Evolutionary conservation across 1,140 invertebrate genomes (phyloP), one percentile per base, ranked within the genome.

Genomic region (Drosophila leontia): DNA sequence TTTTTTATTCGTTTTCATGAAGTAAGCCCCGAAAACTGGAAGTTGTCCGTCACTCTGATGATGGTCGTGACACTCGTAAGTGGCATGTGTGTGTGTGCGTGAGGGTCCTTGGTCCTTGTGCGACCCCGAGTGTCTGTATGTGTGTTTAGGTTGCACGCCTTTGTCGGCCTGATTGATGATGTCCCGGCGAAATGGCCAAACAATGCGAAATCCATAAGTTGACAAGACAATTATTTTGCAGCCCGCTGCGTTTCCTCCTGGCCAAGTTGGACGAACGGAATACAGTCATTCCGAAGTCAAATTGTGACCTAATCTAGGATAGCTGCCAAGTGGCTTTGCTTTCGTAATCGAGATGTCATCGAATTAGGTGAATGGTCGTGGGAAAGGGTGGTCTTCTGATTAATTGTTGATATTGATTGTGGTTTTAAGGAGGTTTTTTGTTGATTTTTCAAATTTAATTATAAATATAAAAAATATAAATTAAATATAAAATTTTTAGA

Each of bases 141-240:
- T 58, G 51, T 39, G 35, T 37, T 59, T 72, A 67, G 61, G 29
- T 65, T n/a, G 60, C 29, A n/a, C 34, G 68, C 39, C 42, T 53
- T 55, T 57, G 34, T 57, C 26, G 35, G 32, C 34, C 47, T 75
- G 71, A 75, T 75, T 75, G 71, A 75, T 75, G 71, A 75, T 75
- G 70, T 62, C 58, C 57, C 34, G 41, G 32, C 67, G 29, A 55
- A 62, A 63, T 75, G 69, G 69, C 57, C 70, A 63, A 75, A 75
- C 57, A 75, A 56, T 62, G 29, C 50, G 47, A 75, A 75, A 75
- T 63, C 71, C 70, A 75, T 75, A 75, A 75, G 70, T 75, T 75
- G 71, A 63, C 71, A 75, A 75, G 58, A 75, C 69, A 75, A 75
- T 75, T 75, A 75, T 75, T 55, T 75, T 48, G 42, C 58, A 55